Base-by-base conservation (phyloP, 2,113 vertebrate genomes). In the Aegypius monachus region DNA sequence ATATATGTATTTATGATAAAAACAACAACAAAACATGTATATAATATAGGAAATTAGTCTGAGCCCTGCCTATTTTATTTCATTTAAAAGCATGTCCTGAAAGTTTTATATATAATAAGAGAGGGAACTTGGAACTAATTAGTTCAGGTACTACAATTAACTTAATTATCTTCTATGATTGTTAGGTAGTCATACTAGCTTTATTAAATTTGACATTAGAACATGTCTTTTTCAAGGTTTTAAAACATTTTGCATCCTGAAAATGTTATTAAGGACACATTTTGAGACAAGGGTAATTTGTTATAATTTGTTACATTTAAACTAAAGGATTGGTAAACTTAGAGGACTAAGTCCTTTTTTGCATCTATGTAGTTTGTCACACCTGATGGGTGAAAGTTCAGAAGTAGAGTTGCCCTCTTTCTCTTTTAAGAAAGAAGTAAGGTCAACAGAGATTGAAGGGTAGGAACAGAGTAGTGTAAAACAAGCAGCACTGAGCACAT, bases 181-280 rank as follows among this genome's bases (percentile, higher is more conserved):
- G 62, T 34, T 81, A 61, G 31, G 40, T 43, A 89, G 36, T 61
- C 40, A 70, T 72, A 68, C 7, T 23, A 88, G 31, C 45, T 84
- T 74, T 95, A 89, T 90, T 93, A 87, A 81, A 93, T 93, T 95
- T 93, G 17, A 87, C 45, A 84, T 81, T 62, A 70, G 48, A 70
- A 55, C 45, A 90, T 78, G 31, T 74, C 0, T 36, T 65, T 91
- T 91, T 61, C 63, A 78, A 96, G 31, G n/a, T 87, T 94, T 91
- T 61, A 43, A 77, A 70, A 53, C 1, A 48, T 90, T 88, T 94
- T 86, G 22, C 8, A 38, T 50, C 40, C 38, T 77, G 43, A 65
- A 93, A 93, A 86, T 81, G 3, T 42, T 88, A 63, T 86, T 91
- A 72, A 86, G 67, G 72, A 65, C 43, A 73, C 9, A 4, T 83